These are phyloP conservation scores for Ochotona curzoniae DNA, from an alignment of 2,113 vertebrate genomes.

Conservation along the genomic window DNA sequence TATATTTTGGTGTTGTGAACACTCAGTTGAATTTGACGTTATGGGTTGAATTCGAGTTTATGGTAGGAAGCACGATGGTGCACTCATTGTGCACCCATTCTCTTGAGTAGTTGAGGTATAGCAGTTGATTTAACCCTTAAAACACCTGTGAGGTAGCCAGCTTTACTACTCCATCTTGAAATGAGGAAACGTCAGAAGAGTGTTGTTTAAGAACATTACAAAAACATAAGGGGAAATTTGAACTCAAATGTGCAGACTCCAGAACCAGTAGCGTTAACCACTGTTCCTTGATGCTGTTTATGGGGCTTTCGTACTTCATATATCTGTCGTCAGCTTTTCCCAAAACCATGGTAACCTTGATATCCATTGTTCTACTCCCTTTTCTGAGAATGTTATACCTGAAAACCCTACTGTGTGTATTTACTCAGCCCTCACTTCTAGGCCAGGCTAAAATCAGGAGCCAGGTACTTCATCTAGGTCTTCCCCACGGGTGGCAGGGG, in stretches of 20 bases:
- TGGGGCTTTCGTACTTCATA: neutral
- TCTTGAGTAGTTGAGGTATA: neutral
- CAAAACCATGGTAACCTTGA: neutral
- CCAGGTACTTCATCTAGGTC: too few relatives aligned
- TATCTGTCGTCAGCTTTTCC: neutral
- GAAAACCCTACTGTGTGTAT: neutral
- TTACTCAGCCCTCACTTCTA: neutral
- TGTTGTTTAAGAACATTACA: neutral
- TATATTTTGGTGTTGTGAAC: neutral
- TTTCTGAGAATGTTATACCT: constrained; percentile 13
- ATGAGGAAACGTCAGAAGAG: neutral
- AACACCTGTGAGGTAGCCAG: neutral
- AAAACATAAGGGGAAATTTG: neutral
- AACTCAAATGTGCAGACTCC: neutral
- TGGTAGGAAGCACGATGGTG: too few relatives aligned
- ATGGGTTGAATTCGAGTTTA: too few relatives aligned
- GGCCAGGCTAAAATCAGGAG: too few relatives aligned
- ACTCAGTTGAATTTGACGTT: neutral
- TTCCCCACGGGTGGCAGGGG: too few relatives aligned
- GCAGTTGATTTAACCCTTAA: neutral
- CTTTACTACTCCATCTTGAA: neutral
- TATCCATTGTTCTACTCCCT: neutral
- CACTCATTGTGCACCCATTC: neutral
- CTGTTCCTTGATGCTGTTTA: neutral
- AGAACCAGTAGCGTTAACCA: neutral